phyloP scores from a whole-genome alignment of 2,888 invertebrate genomes.

The Rhingia campestris region DNA sequence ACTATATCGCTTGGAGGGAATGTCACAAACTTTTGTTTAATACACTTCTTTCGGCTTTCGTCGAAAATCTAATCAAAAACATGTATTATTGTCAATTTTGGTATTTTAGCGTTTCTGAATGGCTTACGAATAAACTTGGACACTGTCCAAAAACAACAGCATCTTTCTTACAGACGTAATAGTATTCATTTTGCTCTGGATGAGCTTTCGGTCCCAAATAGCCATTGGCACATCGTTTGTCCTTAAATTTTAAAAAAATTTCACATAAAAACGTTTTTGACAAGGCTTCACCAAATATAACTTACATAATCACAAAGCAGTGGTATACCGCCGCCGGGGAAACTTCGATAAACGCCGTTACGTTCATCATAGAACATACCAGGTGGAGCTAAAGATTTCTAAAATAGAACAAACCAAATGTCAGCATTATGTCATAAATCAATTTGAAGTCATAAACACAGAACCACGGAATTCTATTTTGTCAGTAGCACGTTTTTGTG shows the following conservation, averaged over 20 bases:
- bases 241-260: conserved; percentile 74
- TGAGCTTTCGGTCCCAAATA: conserved; percentile 81
- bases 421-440: not conserved
- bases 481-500: conserved; percentile 35
- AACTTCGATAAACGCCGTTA: conserved; percentile 77
- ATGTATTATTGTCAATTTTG: not conserved
- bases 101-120: not conserved
- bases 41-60: conserved; percentile 77
- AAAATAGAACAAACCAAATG: conserved; percentile 1
- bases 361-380: conserved; percentile 80
- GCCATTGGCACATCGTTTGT: conserved; percentile 80
- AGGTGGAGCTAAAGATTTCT: conserved; percentile 72
- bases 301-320: conserved; percentile 81
- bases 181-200: conserved; percentile 81
- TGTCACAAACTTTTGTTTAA: conserved; percentile 73
- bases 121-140: conserved; percentile 78
- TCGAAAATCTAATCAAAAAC: conserved; percentile 76
- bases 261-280: not conserved
- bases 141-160: conserved; percentile 82
- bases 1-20: conserved; percentile 76
- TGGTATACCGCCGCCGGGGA: conserved; percentile 82
- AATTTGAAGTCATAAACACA: conserved; percentile 5
- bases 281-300: conserved; percentile 19
- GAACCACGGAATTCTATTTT: not conserved
- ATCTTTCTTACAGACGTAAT: conserved; percentile 82